phyloP scores from a whole-genome alignment of 2,797 vertebrate species.

The Poeciliopsis turneri region DNA sequence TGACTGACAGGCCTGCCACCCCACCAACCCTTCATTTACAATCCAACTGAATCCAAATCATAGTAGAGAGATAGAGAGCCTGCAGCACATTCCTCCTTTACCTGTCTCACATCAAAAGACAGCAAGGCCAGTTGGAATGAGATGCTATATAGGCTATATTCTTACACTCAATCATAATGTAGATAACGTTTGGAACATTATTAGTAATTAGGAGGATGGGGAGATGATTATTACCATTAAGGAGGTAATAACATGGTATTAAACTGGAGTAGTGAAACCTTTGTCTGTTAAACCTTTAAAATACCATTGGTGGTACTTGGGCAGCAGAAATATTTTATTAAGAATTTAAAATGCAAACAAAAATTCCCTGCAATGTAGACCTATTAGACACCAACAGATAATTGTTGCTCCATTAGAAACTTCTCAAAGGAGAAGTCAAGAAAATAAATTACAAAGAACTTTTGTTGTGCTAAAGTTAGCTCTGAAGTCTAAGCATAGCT shows the following conservation, averaged over 20 bases:
- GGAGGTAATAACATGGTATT: constrained; percentile 44
- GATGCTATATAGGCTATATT: constrained; percentile 32
- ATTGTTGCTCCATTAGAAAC: background rate
- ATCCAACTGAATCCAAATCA: constrained; percentile 53
- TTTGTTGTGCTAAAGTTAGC: background rate
- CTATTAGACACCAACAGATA: background rate
- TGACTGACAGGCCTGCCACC: constrained; percentile 63
- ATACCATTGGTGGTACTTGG: background rate
- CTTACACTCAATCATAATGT: constrained; percentile 11
- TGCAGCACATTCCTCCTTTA: constrained; percentile 65
- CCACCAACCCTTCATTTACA: constrained; percentile 46
- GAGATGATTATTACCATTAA: constrained; percentile 37
- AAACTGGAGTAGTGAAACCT: constrained; percentile 25
- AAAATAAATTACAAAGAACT: background rate
- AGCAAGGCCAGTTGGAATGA: constrained; percentile 44
- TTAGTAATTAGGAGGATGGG: background rate
- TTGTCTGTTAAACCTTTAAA: background rate
- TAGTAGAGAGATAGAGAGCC: constrained; percentile 57
- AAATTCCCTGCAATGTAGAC: background rate
- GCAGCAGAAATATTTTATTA: background rate
- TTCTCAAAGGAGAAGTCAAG: background rate
- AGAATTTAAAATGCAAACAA: background rate
- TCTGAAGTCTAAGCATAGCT: background rate
- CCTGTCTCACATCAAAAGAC: constrained; percentile 40
- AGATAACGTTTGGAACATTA: background rate